phyloP scores from a whole-genome alignment of 2,888 invertebrate genomes.

The Nebria salina region DNA sequence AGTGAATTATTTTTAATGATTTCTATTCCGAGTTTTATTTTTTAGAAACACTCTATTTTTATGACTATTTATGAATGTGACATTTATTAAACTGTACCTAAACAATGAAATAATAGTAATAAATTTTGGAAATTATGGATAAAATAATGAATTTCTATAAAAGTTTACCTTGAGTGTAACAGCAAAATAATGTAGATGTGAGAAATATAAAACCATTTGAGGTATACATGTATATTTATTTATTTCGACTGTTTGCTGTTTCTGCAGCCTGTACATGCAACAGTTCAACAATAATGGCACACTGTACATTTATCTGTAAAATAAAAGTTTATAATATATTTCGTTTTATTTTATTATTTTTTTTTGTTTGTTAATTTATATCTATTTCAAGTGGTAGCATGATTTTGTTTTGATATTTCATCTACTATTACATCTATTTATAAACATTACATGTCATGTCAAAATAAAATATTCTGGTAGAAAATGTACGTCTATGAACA shows the following conservation, averaged over 20 bases:
- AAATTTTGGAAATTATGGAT: neutral
- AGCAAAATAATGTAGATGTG: neutral
- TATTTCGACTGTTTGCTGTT: constrained; percentile 58
- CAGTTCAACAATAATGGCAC: constrained; percentile 60
- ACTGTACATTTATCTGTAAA: constrained; percentile 57
- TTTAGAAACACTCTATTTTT: neutral
- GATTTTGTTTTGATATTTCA: constrained; percentile 19
- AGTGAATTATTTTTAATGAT: too few species aligned
- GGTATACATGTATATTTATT: constrained; percentile 57
- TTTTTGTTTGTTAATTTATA: constrained; percentile 14
- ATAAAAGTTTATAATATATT: constrained; percentile 59
- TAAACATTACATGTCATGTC: constrained; percentile 32
- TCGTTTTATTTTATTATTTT: neutral
- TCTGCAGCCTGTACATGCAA: constrained; percentile 59
- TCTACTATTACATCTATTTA: constrained; percentile 28
- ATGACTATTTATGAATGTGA: neutral
- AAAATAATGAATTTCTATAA: neutral
- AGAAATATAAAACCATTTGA: neutral
- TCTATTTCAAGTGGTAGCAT: constrained; percentile 13
- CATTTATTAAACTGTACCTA: neutral
- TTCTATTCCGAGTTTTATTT: neutral
- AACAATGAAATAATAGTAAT: neutral
- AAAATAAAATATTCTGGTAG: constrained; percentile 31
- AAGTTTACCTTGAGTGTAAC: neutral
- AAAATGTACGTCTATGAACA: constrained; percentile 3